phyloP scores from a whole-genome alignment of 2,797 vertebrate species.

The Pseudochirops cupreus region DNA sequence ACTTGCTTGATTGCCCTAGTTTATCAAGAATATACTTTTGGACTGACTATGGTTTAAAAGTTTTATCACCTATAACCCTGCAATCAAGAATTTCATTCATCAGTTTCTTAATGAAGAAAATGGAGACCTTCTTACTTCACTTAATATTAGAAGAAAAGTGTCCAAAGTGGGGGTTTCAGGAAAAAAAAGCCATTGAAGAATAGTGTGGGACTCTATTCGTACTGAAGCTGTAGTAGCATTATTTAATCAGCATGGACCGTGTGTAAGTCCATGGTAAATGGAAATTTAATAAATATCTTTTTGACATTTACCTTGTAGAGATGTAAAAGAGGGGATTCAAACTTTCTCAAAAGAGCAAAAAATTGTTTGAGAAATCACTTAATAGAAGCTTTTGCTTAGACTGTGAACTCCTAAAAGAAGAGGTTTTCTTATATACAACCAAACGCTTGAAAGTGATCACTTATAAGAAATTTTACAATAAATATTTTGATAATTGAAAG shows the following conservation, averaged over 20 bases:
- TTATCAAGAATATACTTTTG: not conserved
- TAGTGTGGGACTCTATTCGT: not conserved
- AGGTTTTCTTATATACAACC: not conserved
- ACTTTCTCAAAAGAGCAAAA: not conserved
- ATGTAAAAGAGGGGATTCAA: not conserved
- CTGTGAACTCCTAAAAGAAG: not conserved
- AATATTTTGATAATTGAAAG: not conserved
- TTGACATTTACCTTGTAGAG: not conserved
- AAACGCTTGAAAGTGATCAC: not conserved
- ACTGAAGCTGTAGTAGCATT: not conserved
- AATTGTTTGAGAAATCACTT: not conserved
- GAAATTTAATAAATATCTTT: constrained; percentile 7
- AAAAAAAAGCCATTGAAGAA: constrained; percentile 22
- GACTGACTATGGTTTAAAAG: not conserved
- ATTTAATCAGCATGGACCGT: constrained; percentile 13
- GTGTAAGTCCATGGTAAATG: not conserved
- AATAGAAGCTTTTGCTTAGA: not conserved
- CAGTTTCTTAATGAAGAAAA: not conserved
- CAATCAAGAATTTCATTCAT: not conserved
- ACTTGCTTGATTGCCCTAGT: too few relatives aligned
- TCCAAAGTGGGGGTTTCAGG: constrained; percentile 2
- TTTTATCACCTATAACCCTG: not conserved
- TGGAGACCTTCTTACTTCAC: not conserved
- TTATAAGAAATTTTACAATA: not conserved
- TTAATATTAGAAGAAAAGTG: constrained; percentile 31